Evolutionary conservation across 1,140 invertebrate species (phyloP).

Genomic region (Drosophila funebris): DNA sequence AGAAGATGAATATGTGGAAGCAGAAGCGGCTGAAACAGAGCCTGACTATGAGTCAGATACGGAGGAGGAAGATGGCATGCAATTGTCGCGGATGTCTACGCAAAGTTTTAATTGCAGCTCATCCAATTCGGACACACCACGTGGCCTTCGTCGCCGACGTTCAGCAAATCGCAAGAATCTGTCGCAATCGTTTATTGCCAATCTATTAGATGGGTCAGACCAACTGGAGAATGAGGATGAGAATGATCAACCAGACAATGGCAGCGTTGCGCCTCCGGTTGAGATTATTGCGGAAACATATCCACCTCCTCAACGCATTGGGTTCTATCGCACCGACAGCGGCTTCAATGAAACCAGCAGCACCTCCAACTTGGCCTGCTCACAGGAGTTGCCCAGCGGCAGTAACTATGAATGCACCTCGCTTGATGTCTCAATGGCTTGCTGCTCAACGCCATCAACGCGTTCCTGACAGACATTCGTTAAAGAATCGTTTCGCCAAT

Average conservation of each 20-base stretch:
- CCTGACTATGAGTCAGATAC: conserved; percentile 23
- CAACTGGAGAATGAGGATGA: conserved; percentile 8
- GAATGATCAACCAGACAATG: neutral
- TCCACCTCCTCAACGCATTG: conserved; percentile 9
- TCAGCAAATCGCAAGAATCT: conserved; percentile 80
- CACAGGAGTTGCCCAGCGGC: conserved; percentile 46
- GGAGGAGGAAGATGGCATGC: conserved; percentile 68
- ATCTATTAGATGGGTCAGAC: conserved; percentile 49
- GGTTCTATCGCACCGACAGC: conserved; percentile 73
- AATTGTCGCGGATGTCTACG: conserved; percentile 58
- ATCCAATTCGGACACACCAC: conserved; percentile 75
- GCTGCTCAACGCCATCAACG: conserved; percentile 75
- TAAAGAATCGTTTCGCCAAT: neutral
- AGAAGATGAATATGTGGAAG: conserved; percentile 22
- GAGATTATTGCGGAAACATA: neutral
- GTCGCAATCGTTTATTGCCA: conserved; percentile 75
- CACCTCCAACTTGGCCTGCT: conserved; percentile 66
- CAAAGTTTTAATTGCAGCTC: conserved; percentile 73
- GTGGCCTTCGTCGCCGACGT: conserved; percentile 56
- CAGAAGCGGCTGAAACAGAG: conserved; percentile 20
- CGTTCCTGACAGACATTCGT: conserved; percentile 44
- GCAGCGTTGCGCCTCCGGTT: neutral
- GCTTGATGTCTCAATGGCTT: conserved; percentile 67
- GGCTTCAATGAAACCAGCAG: conserved; percentile 79
- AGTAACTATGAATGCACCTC: conserved; percentile 4